These are phyloP conservation scores for Mellivora capensis DNA, from an alignment of 2,113 vertebrate genomes.

Conservation along the genomic window DNA sequence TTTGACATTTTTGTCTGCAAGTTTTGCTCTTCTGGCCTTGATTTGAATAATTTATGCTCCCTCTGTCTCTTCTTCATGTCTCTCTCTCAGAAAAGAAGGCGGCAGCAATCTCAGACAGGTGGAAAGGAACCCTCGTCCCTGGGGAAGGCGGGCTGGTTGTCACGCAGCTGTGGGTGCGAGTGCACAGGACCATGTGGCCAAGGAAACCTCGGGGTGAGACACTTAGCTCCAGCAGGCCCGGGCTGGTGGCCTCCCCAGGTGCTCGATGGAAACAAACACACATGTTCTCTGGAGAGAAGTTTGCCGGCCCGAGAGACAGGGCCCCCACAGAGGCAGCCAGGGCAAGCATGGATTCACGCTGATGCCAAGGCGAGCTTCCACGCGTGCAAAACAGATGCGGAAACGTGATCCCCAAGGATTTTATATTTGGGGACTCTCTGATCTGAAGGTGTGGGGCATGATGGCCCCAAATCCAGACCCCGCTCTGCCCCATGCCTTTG, in stretches of 20 bases:
- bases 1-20: not conserved
- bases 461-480: fast-evolving
- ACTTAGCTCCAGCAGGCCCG: not conserved
- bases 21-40: not conserved
- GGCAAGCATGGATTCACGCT: fast-evolving
- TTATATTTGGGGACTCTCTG: too few relatives aligned
- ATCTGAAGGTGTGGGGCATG: not conserved
- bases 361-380: not conserved
- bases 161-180: fast-evolving
- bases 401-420: not conserved
- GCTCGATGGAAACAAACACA: not conserved
- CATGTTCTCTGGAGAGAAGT: not conserved
- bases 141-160: not conserved
- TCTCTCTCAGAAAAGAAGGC: not conserved
- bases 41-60: not conserved
- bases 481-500: not conserved
- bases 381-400: not conserved
- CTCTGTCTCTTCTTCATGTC: not conserved
- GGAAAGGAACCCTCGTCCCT: not conserved
- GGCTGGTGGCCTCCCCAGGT: not conserved
- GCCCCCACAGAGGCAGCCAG: not conserved
- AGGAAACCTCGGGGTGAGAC: not conserved
- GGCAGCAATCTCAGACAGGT: too few relatives aligned
- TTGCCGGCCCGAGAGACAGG: not conserved
- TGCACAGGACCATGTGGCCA: not conserved